Conservation (phyloP, 2,797 vertebrate genomes). For the Microchirus variegatus region DNA sequence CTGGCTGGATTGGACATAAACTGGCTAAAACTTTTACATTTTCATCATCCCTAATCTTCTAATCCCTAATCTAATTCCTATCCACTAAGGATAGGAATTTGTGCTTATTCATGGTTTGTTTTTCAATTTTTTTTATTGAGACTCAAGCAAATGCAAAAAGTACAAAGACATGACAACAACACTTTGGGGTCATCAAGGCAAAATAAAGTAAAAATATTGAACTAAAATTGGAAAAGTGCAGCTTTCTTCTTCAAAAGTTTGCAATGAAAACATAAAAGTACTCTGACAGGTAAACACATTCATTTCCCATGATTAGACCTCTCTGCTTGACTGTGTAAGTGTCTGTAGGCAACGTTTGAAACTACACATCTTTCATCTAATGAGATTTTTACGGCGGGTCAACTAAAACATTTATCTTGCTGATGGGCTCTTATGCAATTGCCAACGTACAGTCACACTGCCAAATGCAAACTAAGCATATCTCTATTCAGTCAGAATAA, state of each 20-base stretch:
- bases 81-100: no score
- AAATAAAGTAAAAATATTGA: no score
- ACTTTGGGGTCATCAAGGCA: no score
- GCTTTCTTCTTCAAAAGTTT: no score
- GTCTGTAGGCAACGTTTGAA: not conserved
- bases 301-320: not conserved
- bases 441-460: not conserved
- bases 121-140: no score
- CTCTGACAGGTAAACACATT: not conserved
- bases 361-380: not conserved
- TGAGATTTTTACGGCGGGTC: not conserved
- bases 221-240: no score
- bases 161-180: no score
- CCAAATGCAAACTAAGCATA: not conserved
- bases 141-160: no score
- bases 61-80: no score
- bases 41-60: no score
- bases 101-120: no score
- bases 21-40: not conserved
- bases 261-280: not conserved
- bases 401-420: not conserved
- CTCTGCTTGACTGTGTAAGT: not conserved
- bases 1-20: not conserved
- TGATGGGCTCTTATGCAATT: not conserved
- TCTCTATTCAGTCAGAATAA: not conserved